A percentile compares a stretch with the other conserved stretches of the same genome.
Conservation (phyloP, 2,113 vertebrate species). For the Apus apus region DNA sequence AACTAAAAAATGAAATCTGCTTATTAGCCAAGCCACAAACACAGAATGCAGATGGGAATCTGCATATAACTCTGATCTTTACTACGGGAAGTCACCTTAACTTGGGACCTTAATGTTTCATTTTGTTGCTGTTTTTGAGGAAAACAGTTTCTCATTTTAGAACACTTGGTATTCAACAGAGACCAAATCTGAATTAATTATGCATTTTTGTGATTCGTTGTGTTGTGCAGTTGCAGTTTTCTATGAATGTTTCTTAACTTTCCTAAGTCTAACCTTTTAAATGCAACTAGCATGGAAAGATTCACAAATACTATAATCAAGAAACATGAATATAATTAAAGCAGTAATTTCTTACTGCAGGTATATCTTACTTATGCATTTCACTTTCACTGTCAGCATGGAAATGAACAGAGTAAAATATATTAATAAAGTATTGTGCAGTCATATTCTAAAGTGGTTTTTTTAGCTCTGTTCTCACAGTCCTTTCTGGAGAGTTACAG, state of each 20-base stretch:
- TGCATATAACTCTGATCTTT: neutral
- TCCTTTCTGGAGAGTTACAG: neutral
- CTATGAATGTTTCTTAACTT: neutral
- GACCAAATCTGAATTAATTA: neutral
- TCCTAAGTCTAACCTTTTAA: neutral
- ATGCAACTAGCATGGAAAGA: neutral
- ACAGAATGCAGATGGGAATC: neutral
- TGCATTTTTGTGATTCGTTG: neutral
- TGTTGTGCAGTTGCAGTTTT: neutral
- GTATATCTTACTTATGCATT: neutral
- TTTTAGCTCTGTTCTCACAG: neutral
- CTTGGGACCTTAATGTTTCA: neutral
- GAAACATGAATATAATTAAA: constrained; percentile 4
- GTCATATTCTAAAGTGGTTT: neutral
- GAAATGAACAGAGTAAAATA: neutral
- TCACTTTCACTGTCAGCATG: neutral
- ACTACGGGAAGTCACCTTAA: neutral
- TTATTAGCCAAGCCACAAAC: neutral
- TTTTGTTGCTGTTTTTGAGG: neutral
- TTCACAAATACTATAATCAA: neutral
- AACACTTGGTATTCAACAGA: neutral
- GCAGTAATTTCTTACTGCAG: neutral
- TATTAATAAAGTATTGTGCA: neutral
- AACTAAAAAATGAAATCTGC: neutral
- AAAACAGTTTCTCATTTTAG: neutral